Percentiles rank a stretch among this genome's conserved stretches.
Evolutionary conservation across 2,113 vertebrate species (phyloP).

Genomic region (Erythrocebus patas): DNA sequence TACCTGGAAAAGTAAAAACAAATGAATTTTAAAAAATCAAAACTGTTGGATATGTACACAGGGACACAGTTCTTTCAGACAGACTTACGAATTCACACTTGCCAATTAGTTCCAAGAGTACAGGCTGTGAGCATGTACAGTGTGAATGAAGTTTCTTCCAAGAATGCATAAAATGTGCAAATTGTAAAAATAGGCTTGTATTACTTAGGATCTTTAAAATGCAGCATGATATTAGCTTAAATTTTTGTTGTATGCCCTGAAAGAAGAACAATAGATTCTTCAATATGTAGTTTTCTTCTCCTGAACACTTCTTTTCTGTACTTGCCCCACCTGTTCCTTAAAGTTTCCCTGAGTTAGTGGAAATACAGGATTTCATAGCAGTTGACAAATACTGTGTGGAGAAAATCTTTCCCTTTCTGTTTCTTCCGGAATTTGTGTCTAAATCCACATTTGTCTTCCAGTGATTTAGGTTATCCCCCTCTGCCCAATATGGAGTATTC

Average conservation of each 20-base stretch:
- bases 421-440: slow-evolving; percentile 27
- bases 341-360: background rate
- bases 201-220: background rate
- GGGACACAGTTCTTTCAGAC: background rate
- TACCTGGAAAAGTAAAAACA: background rate
- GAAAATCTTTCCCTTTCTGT: background rate
- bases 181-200: background rate
- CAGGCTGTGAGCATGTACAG: background rate
- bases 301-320: background rate
- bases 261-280: background rate
- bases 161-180: background rate
- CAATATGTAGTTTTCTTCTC: background rate
- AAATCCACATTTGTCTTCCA: slow-evolving; percentile 10
- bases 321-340: background rate
- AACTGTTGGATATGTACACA: background rate
- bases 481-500: background rate
- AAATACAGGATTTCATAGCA: background rate
- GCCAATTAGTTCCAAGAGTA: background rate
- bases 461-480: background rate
- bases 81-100: background rate
- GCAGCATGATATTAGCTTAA: background rate
- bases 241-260: background rate
- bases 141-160: background rate
- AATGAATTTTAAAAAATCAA: background rate
- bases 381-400: background rate